Conservation (phyloP, 2,797 vertebrate species). For the Centropyge bicolor region DNA sequence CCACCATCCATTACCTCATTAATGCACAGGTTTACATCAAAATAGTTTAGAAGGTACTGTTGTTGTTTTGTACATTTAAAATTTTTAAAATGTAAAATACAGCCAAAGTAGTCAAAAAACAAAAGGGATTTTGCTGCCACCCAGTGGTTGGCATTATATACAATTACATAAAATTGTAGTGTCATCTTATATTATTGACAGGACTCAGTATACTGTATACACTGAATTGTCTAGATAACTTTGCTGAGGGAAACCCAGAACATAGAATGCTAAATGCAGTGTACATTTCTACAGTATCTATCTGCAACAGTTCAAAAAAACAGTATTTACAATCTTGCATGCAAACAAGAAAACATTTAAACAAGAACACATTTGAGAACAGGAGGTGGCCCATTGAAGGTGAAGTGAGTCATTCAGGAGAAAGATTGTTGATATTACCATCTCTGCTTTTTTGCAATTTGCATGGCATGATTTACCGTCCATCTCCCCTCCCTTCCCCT, state of each 20-base stretch:
- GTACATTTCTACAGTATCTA: fast-evolving
- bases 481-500: no score
- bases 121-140: slow-evolving; percentile 40
- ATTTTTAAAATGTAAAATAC: neutral
- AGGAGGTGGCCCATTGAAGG: neutral
- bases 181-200: neutral
- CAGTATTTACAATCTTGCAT: neutral
- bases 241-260: neutral
- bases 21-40: neutral
- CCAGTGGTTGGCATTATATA: slow-evolving; percentile 30
- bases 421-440: no score
- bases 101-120: neutral
- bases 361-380: neutral
- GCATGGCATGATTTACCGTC: no score
- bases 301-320: no score
- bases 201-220: neutral
- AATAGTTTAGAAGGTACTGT: neutral
- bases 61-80: neutral
- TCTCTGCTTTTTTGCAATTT: no score
- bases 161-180: neutral
- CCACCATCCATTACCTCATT: neutral
- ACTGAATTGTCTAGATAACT: neutral
- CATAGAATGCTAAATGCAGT: neutral
- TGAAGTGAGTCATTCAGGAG: no score
- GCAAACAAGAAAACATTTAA: neutral